A percentile compares a stretch with the other conserved stretches of the same genome.
Evolutionary conservation across 2,797 vertebrate species (phyloP).

Genomic region (Onychomys leucogaster): DNA sequence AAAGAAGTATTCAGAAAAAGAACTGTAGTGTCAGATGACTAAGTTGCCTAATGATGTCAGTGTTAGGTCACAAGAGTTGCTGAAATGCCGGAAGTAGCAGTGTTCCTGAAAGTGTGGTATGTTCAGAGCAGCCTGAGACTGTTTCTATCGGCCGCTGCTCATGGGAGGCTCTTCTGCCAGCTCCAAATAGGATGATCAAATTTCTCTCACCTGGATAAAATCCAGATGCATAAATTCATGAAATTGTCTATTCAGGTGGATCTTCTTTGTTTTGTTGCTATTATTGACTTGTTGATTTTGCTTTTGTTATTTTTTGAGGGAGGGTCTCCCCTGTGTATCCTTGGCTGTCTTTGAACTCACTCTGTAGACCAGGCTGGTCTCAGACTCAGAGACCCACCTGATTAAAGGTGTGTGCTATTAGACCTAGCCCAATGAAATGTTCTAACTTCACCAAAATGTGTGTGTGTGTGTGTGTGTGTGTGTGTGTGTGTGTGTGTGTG

Average conservation of each 20-base stretch:
- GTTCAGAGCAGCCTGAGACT: background rate
- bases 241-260: background rate
- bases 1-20: background rate
- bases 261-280: background rate
- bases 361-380: background rate
- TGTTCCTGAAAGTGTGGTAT: background rate
- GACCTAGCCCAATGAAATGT: background rate
- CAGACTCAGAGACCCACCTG: background rate
- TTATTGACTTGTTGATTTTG: background rate
- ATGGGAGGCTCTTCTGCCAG: background rate
- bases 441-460: background rate
- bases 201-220: slow-evolving; percentile 7
- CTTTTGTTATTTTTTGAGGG: background rate
- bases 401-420: background rate
- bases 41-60: background rate
- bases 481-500: background rate
- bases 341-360: background rate
- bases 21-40: background rate
- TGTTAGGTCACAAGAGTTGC: background rate
- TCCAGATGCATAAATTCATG: background rate
- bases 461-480: background rate
- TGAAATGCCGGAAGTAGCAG: background rate
- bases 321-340: background rate
- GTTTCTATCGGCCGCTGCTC: background rate
- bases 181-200: background rate